phyloP scores from a whole-genome alignment of 2,797 vertebrate genomes.

The Eulemur coronatus region DNA sequence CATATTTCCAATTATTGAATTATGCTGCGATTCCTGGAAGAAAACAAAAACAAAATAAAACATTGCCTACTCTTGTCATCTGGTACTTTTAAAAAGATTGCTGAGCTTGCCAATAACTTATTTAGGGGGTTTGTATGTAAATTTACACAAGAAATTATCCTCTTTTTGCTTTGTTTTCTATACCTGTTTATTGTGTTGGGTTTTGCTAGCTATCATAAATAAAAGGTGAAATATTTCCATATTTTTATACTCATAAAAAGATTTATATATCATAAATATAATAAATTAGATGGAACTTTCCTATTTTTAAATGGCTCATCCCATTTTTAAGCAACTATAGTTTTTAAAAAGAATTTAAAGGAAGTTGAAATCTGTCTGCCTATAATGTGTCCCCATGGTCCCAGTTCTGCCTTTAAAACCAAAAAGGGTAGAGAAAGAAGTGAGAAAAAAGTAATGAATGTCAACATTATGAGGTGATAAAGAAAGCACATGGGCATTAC shows the following conservation, averaged over 20 bases:
- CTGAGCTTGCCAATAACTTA: slow-evolving; percentile 12
- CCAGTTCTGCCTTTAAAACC: not conserved
- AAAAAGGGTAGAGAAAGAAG: not conserved
- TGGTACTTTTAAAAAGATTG: not conserved
- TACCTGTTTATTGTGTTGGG: not conserved
- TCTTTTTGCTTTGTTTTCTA: not conserved
- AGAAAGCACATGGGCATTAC: not conserved
- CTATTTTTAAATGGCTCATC: not conserved
- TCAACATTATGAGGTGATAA: not conserved
- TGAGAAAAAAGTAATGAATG: not conserved
- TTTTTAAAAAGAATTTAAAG: not conserved
- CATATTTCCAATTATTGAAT: slow-evolving; percentile 29
- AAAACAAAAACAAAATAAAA: not conserved
- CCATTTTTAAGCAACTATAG: not conserved
- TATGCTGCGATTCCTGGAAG: not conserved
- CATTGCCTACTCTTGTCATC: not conserved
- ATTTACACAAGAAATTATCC: not conserved
- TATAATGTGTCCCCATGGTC: not conserved
- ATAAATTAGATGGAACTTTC: not conserved
- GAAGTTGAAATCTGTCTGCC: not conserved
- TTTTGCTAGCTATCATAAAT: slow-evolving; percentile 8
- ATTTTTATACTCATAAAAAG: not conserved
- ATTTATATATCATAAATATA: not conserved
- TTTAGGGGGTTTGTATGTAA: not conserved
- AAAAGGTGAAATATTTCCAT: not conserved